These are phyloP conservation scores for Leptinotarsa peninsularis DNA, from an alignment of 2,888 invertebrate species.

Conservation along the genomic window DNA sequence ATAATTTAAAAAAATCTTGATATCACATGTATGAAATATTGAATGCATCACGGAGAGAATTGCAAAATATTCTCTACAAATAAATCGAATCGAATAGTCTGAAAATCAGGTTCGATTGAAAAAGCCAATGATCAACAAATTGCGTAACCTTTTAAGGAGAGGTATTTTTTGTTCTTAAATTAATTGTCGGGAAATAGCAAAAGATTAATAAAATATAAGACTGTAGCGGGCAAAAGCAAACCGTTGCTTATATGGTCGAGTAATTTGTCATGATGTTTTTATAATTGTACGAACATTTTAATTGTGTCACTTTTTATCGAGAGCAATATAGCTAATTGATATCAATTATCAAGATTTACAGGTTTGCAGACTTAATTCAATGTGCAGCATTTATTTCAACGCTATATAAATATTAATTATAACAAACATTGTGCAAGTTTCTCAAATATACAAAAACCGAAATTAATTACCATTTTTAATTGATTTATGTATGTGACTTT, in stretches of 20 bases:
- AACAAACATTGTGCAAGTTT: slow-evolving; percentile 57
- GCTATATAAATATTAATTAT: slow-evolving; percentile 61
- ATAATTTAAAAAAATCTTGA: too few relatives aligned
- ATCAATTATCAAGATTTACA: slow-evolving; percentile 64
- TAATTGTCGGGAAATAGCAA: slow-evolving; percentile 30
- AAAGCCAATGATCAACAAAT: slow-evolving; percentile 28
- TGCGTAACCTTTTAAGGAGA: slow-evolving; percentile 23
- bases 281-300: slow-evolving; percentile 60
- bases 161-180: slow-evolving; percentile 19
- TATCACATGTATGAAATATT: background rate
- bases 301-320: slow-evolving; percentile 61
- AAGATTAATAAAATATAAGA: slow-evolving; percentile 41
- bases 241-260: slow-evolving; percentile 54
- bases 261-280: slow-evolving; percentile 62
- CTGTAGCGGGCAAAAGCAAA: slow-evolving; percentile 31
- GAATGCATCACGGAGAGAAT: background rate
- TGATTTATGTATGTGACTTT: slow-evolving; percentile 51
- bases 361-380: slow-evolving; percentile 56
- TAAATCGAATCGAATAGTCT: slow-evolving; percentile 18
- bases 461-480: slow-evolving; percentile 57
- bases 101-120: slow-evolving; percentile 32
- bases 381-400: slow-evolving; percentile 54
- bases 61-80: slow-evolving; percentile 15
- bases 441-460: slow-evolving; percentile 52
- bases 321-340: slow-evolving; percentile 60